These are phyloP conservation scores for Drosophila lini DNA, from an alignment of 1,140 invertebrate species.

Conservation along the genomic window DNA sequence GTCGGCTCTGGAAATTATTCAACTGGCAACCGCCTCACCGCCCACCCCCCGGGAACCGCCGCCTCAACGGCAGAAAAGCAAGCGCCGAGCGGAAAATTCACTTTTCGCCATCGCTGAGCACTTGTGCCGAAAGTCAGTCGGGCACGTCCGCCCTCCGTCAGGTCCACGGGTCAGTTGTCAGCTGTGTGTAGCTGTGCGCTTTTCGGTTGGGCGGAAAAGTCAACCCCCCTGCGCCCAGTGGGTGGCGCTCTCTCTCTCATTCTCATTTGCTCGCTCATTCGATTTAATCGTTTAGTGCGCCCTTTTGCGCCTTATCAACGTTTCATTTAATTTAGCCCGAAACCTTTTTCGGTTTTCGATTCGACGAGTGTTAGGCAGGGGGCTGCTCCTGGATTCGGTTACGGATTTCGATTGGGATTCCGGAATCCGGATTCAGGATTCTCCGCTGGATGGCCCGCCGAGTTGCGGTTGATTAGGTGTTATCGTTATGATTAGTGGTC, in stretches of 20 bases:
- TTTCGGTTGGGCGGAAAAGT: constrained; percentile 5
- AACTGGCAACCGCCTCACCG: constrained; percentile 31
- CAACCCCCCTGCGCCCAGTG: constrained; percentile 9
- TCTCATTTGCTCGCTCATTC: constrained; percentile 80
- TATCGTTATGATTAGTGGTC: constrained; percentile 80
- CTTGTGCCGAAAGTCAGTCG: constrained; percentile 81
- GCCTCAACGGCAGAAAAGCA: constrained; percentile 52
- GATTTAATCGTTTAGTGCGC: constrained; percentile 81
- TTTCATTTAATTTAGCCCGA: constrained; percentile 77
- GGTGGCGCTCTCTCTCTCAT: constrained; percentile 56
- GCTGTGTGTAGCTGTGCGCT: not conserved
- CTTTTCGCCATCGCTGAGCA: constrained; percentile 81
- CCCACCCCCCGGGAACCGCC: not conserved
- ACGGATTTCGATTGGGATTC: constrained; percentile 38
- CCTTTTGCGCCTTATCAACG: constrained; percentile 81
- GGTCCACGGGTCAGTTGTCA: constrained; percentile 38
- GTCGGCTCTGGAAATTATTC: constrained; percentile 62
- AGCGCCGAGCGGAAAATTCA: constrained; percentile 78
- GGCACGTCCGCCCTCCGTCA: constrained; percentile 65
- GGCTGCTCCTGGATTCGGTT: constrained; percentile 16
- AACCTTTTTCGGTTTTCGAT: constrained; percentile 60
- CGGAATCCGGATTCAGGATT: constrained; percentile 33
- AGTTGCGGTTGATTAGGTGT: constrained; percentile 77
- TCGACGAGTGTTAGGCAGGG: constrained; percentile 4
- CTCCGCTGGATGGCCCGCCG: constrained; percentile 38